Conservation (phyloP, 35 echinoderm and acorn worm species). For the Diadema setosum region DNA sequence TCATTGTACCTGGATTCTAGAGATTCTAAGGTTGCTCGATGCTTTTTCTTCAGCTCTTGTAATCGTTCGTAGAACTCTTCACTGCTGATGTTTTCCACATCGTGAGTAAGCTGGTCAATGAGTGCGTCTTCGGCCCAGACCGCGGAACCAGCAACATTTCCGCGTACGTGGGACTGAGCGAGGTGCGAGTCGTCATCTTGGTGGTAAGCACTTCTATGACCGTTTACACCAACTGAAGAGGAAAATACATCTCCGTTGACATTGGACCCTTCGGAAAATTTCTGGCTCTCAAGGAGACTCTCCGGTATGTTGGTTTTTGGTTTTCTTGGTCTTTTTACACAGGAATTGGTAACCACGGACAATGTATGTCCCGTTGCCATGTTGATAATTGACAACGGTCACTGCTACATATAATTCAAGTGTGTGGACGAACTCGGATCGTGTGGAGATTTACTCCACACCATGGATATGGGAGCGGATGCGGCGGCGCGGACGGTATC, state of each 20-base stretch:
- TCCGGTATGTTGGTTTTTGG: constrained; percentile 73
- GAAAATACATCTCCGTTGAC: neutral
- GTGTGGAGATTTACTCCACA: no score
- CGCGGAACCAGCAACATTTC: neutral
- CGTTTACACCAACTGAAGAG: neutral
- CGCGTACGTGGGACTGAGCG: neutral
- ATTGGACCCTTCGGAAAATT: neutral
- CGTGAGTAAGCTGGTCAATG: constrained; percentile 64
- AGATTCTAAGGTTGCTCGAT: constrained; percentile 57
- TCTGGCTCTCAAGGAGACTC: constrained; percentile 59
- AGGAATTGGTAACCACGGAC: constrained; percentile 89
- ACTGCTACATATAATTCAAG: no score
- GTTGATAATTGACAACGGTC: no score
- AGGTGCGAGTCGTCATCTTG: neutral
- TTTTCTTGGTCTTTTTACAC: constrained; percentile 73
- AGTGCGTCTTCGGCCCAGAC: neutral
- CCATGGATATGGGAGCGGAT: no score
- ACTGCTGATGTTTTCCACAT: constrained; percentile 54
- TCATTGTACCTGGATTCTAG: constrained; percentile 79
- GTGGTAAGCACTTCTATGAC: neutral
- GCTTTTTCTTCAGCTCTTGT: constrained; percentile 55
- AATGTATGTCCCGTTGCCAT: constrained; percentile 91
- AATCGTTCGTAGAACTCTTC: constrained; percentile 85
- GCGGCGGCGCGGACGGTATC: no score
- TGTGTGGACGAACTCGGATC: no score